A percentile compares a stretch with the other conserved stretches of the same genome.
Evolutionary conservation across 2,888 invertebrate species (phyloP).

Genomic region (Drosophila merina): DNA sequence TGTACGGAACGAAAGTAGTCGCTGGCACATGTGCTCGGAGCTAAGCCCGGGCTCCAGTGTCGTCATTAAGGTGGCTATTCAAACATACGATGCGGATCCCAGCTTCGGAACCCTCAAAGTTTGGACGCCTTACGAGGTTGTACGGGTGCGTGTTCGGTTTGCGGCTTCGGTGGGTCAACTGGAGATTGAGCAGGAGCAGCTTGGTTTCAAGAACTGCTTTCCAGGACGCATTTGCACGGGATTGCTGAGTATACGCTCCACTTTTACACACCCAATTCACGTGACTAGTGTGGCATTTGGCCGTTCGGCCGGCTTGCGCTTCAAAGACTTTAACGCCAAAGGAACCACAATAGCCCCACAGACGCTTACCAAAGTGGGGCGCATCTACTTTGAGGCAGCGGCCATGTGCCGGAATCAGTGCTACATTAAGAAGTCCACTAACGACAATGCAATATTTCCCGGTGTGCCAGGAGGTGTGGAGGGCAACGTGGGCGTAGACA

Average conservation of each 20-base stretch:
- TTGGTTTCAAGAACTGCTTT: constrained; percentile 91
- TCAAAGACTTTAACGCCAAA: constrained; percentile 84
- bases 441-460: constrained; percentile 54
- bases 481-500: not conserved
- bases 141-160: constrained; percentile 90
- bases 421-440: constrained; percentile 65
- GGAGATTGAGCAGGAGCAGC: constrained; percentile 87
- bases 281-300: constrained; percentile 86
- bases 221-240: constrained; percentile 92
- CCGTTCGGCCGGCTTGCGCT: constrained; percentile 86
- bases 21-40: constrained; percentile 69
- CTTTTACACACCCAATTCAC: constrained; percentile 91
- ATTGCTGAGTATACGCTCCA: constrained; percentile 91
- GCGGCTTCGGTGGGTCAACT: constrained; percentile 90
- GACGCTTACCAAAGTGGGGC: constrained; percentile 85
- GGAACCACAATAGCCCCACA: constrained; percentile 84
- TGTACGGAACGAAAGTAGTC: constrained; percentile 39
- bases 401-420: constrained; percentile 86
- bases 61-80: constrained; percentile 88
- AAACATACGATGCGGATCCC: constrained; percentile 87
- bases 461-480: constrained; percentile 39
- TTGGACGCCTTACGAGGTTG: constrained; percentile 88
- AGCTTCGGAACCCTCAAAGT: constrained; percentile 89
- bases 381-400: constrained; percentile 89
- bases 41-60: constrained; percentile 75